Evolutionary conservation across 2,113 vertebrate genomes (phyloP), one percentile per base, ranked within the genome.

Genomic region (Toxotes chatareus): DNA sequence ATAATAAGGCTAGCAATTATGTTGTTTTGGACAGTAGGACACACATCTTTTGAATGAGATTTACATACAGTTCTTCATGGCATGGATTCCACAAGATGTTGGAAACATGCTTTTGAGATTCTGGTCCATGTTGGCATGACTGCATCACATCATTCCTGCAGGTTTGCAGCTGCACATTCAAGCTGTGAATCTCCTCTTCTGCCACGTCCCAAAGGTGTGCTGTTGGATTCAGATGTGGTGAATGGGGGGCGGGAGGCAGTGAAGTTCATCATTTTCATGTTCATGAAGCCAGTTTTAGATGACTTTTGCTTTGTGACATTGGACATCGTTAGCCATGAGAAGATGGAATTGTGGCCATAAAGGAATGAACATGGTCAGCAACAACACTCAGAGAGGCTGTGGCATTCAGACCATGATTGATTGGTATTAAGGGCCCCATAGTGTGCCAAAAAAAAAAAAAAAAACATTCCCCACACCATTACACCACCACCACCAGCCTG

Each of bases 1-100:
- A 73, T 44, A 64, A 70, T 27, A 46, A 73, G 36, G 23, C 40
- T 1, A 31, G 31, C 70, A 51, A 14, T 34, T 38, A 38, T 31
- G 27, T 79, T 70, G 66, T 61, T 85, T 79, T 83, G 13, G 66
- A 82, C 79, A 71, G 27, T 46, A 32, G 64, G 67, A 67, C 68
- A 65, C 10, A 44, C 34, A 53, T 57, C 17, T 80, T 78, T 78
- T 69, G 40, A 86, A 11, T 61, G 55, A 76, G 31, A 72, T 86
- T 76, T 46, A 63, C 51, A 83, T 79, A 19, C 6, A 55, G 12
- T 14, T 14, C 12, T 46, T 2, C 14, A 4, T 12, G 46, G 14
- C 46, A 49, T 49, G 46, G 46, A 49, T 16, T 49, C 23, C 10
- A 27, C n/a, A 21, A 56, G n/a, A 12, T 57, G 40, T 14, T 27